Base-by-base conservation (phyloP, 2,888 invertebrate species). In the Chromoteleia sp. region DNA sequence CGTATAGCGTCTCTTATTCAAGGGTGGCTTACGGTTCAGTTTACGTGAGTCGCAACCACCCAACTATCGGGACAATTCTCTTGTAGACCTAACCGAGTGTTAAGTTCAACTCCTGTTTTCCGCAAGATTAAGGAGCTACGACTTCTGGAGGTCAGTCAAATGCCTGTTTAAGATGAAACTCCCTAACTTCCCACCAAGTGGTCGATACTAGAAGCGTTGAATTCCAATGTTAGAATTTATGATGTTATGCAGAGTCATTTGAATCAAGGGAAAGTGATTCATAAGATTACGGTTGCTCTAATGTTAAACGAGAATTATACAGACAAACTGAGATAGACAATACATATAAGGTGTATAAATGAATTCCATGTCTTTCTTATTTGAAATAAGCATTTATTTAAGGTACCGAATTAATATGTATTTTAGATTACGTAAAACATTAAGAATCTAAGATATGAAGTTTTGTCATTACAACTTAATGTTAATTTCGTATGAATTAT, bases 81-180 rank as follows among this genome's bases (percentile, higher is more conserved):
- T 43, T 65, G 45, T 59, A 82, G 85, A 87, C 87, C 87, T 87
- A 88, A 86, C 87, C 87, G 85, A 87, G 86, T 86, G 89, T 89
- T 89, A 89, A 89, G 88, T 88, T 89, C 84, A 85, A 88, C 86
- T 86, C 84, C 86, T 85, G 89, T 85, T 87, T 84, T 84, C 84
- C 81, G 21, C 74, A 81, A 81, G 84, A 84, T 81, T 81, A 83
- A 79, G 76, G 79, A 80, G 75, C 54, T 61, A 25, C 50, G 70
- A 81, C 54, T 74, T 68, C 79, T 54, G 36, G 56, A 75, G 80
- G 80, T 80, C 74, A 80, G 41, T 76, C 25, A 25, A 77, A 68
- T 56, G 54, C 54, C 54, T 68, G 63, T 39, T 74, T 52, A 74
- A 80, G 80, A 74, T 54, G 39, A 74, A 80, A 74, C 56, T 67